A percentile compares a stretch with the other conserved stretches of the same genome.
Conservation (phyloP, 64 coral and sea anemone genomes). For the Dendronephthya gigantea region DNA sequence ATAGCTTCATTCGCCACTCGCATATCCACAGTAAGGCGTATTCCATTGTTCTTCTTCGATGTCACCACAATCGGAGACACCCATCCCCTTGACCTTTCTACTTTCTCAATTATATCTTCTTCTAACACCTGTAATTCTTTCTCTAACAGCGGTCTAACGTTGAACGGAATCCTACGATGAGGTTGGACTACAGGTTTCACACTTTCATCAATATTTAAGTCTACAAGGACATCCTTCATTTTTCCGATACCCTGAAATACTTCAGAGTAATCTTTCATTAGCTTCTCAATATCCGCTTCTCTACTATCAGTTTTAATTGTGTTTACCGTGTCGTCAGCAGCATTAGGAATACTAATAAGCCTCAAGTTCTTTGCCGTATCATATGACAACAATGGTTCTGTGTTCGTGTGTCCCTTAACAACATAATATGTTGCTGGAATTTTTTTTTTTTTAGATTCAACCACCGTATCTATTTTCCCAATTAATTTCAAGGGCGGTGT, state of each 20-base stretch:
- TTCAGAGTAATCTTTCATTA: background rate
- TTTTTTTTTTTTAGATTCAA: background rate
- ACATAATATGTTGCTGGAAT: background rate
- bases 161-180: constrained; percentile 10
- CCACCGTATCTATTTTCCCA: background rate
- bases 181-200: background rate
- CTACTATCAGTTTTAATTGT: background rate
- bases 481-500: background rate
- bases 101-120: background rate
- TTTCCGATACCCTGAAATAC: constrained; percentile 1
- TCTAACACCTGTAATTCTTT: background rate
- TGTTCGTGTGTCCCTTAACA: background rate
- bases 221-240: background rate
- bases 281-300: background rate
- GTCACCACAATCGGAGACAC: constrained; percentile 1
- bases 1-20: background rate
- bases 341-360: background rate
- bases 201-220: background rate
- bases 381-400: background rate
- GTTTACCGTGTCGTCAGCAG: background rate
- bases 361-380: background rate
- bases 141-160: background rate
- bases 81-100: constrained; percentile 1
- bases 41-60: background rate
- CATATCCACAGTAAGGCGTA: background rate